Evolutionary conservation across 2,888 invertebrate genomes (phyloP).

Genomic region (Ashinkailepas kermadecensis): DNA sequence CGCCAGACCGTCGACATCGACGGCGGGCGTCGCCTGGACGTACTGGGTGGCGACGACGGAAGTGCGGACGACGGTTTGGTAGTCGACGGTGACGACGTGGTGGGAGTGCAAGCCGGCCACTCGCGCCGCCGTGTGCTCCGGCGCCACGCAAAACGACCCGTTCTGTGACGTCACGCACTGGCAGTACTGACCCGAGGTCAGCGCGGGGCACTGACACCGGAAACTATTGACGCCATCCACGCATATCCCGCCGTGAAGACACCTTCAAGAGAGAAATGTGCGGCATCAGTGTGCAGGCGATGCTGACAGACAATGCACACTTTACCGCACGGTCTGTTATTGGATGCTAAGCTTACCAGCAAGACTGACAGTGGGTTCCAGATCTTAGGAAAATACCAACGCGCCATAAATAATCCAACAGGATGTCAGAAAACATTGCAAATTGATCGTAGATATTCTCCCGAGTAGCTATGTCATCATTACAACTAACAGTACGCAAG

Average conservation of each 20-base stretch:
- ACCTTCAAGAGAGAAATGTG: constrained; percentile 47
- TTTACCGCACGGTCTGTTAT: no score
- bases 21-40: neutral
- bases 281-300: no score
- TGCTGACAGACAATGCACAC: no score
- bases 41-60: neutral
- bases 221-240: constrained; percentile 89
- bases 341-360: no score
- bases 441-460: no score
- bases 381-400: no score
- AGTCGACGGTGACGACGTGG: constrained; percentile 1
- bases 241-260: constrained; percentile 85
- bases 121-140: neutral
- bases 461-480: no score
- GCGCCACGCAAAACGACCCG: constrained; percentile 7
- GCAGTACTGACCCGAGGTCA: constrained; percentile 86
- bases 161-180: constrained; percentile 52
- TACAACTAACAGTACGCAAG: no score
- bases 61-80: neutral
- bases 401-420: no score
- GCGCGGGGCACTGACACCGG: constrained; percentile 78
- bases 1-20: neutral
- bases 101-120: neutral
- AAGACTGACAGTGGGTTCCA: no score
- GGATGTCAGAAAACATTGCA: no score